A percentile compares a stretch with the other conserved stretches of the same genome.
Evolutionary conservation across 2,113 vertebrate genomes (phyloP).

Genomic region (Ictidomys tridecemlineatus): DNA sequence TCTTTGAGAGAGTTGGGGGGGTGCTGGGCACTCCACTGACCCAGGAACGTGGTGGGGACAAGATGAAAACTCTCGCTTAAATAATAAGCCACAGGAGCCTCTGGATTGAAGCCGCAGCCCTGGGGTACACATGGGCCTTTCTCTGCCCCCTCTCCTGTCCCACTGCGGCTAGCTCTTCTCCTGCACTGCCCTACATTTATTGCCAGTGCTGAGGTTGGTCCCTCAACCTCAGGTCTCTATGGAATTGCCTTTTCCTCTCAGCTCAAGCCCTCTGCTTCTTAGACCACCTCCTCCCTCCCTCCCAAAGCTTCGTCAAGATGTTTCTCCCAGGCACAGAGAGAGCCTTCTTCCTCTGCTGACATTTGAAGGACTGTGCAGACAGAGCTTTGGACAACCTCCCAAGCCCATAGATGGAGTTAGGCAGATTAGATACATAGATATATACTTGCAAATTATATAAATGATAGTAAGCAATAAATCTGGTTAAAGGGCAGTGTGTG

Average conservation of each 20-base stretch:
- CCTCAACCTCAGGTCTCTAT: neutral
- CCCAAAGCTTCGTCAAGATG: neutral
- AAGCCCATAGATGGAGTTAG: neutral
- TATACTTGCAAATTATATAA: neutral
- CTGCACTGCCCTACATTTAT: neutral
- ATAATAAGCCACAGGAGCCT: neutral
- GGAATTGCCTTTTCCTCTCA: neutral
- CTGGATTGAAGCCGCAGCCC: neutral
- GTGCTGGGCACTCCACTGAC: neutral
- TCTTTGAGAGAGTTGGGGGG: fast-evolving
- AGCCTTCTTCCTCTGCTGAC: neutral
- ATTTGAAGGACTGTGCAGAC: neutral
- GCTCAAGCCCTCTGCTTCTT: too few relatives aligned
- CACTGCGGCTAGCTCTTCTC: neutral
- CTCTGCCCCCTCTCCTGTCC: neutral
- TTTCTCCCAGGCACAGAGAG: neutral
- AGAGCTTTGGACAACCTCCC: neutral
- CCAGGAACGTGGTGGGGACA: fast-evolving
- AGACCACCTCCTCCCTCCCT: neutral
- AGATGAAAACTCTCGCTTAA: neutral
- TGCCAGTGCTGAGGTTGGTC: neutral
- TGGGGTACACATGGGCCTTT: neutral
- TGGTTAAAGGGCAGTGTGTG: neutral
- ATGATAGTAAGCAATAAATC: neutral
- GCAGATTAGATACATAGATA: neutral